Conservation (phyloP, 37 sponge, comb jelly and placozoan species). For the Chondrilla cf. caribensis region DNA sequence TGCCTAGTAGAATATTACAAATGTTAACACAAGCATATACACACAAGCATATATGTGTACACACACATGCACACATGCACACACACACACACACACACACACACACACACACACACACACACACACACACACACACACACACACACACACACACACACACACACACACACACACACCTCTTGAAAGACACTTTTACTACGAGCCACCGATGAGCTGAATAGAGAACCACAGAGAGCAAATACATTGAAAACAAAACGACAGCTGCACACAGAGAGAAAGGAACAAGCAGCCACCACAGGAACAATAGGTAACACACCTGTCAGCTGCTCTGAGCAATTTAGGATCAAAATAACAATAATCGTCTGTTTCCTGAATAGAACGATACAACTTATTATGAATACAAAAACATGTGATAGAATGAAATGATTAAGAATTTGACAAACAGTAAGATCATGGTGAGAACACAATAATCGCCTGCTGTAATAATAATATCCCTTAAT, state of each 20-base stretch:
- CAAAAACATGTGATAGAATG: too few species aligned
- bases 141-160: background rate
- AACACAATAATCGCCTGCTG: too few species aligned
- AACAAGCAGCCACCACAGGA: slow-evolving; percentile 2
- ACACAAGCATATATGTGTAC: background rate
- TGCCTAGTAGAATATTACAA: slow-evolving; percentile 43
- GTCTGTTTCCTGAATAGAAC: slow-evolving; percentile 66
- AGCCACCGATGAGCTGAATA: background rate
- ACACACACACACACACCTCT: background rate
- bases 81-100: background rate
- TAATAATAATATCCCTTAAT: too few species aligned
- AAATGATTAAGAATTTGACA: too few species aligned
- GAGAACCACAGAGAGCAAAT: background rate
- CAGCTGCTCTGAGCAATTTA: slow-evolving; percentile 69
- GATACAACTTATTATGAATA: too few species aligned
- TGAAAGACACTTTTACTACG: background rate
- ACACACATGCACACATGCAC: background rate
- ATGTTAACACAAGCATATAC: background rate
- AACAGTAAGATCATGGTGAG: too few species aligned
- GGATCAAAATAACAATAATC: slow-evolving; percentile 93
- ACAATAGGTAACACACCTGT: slow-evolving; percentile 53
- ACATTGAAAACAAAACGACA: too few species aligned
- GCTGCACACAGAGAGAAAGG: background rate
- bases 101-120: background rate
- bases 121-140: background rate